Percentiles rank a stretch among this genome's conserved stretches.
Conservation (phyloP, 2,113 vertebrate species). For the Protomyctophum bolini region DNA sequence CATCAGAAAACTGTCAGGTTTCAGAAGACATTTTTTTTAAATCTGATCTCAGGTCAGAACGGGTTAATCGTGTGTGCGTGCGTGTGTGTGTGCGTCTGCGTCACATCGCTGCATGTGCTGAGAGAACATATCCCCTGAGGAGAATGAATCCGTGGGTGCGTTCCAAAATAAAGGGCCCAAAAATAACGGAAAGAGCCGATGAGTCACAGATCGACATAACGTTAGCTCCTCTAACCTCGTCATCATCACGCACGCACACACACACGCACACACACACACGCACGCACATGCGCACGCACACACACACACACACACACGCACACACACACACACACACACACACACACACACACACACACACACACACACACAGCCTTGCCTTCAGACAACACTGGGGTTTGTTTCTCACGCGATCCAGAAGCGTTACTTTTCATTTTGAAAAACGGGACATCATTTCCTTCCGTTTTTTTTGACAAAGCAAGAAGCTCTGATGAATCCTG, state of each 20-base stretch:
- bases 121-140: slow-evolving; percentile 65
- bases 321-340: background rate
- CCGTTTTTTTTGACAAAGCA: too few species aligned
- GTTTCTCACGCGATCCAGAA: slow-evolving; percentile 41
- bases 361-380: slow-evolving; percentile 10
- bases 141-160: slow-evolving; percentile 47
- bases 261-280: background rate
- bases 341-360: background rate
- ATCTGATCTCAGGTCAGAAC: too few species aligned
- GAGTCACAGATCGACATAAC: slow-evolving; percentile 74
- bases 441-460: too few species aligned
- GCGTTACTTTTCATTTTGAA: slow-evolving; percentile 22
- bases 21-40: too few species aligned
- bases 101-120: slow-evolving; percentile 58
- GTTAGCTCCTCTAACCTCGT: slow-evolving; percentile 74
- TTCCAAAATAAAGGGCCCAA: slow-evolving; percentile 65
- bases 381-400: slow-evolving; percentile 60
- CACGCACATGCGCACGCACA: background rate
- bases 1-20: too few species aligned
- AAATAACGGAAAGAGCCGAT: slow-evolving; percentile 66
- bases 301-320: background rate
- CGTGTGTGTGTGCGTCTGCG: slow-evolving; percentile 33
- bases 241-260: slow-evolving; percentile 15
- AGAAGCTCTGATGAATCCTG: too few species aligned
- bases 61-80: slow-evolving; percentile 2